phyloP scores from a whole-genome alignment of 2,113 vertebrate genomes.

The Addax nasomaculatus region DNA sequence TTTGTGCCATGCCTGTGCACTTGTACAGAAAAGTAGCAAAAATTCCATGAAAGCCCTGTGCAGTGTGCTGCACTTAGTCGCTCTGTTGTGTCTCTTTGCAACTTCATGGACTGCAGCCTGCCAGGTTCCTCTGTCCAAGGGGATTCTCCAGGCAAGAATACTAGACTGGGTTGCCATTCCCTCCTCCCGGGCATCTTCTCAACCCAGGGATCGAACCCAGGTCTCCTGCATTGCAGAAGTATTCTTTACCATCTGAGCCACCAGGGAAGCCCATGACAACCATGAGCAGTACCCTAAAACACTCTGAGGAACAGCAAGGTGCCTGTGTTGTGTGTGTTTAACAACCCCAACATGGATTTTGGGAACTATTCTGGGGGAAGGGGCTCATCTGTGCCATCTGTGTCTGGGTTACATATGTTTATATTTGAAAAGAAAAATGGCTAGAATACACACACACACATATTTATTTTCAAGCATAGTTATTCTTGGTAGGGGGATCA shows the following conservation, averaged over 20 bases:
- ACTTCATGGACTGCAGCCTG: background rate
- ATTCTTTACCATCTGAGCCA: background rate
- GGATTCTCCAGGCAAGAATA: background rate
- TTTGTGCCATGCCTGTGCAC: background rate
- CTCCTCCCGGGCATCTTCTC: background rate
- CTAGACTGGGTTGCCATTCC: background rate
- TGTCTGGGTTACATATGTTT: background rate
- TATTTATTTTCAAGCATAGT: background rate
- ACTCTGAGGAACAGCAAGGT: background rate
- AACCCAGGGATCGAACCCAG: background rate
- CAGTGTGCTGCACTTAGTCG: background rate
- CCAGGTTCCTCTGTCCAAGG: background rate
- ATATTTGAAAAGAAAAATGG: slow-evolving; percentile 10
- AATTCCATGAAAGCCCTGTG: background rate
- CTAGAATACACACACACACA: background rate
- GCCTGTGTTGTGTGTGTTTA: background rate
- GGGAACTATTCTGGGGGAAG: background rate
- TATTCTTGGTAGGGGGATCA: slow-evolving; percentile 2
- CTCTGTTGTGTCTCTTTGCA: background rate
- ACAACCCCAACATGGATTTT: background rate
- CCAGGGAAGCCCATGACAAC: background rate
- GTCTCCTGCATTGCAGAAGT: background rate
- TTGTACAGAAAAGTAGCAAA: background rate
- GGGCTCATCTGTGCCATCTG: background rate
- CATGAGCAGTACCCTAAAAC: slow-evolving; percentile 16